phyloP scores from a whole-genome alignment of 2,888 invertebrate species.

The Apocheima hispidaria region DNA sequence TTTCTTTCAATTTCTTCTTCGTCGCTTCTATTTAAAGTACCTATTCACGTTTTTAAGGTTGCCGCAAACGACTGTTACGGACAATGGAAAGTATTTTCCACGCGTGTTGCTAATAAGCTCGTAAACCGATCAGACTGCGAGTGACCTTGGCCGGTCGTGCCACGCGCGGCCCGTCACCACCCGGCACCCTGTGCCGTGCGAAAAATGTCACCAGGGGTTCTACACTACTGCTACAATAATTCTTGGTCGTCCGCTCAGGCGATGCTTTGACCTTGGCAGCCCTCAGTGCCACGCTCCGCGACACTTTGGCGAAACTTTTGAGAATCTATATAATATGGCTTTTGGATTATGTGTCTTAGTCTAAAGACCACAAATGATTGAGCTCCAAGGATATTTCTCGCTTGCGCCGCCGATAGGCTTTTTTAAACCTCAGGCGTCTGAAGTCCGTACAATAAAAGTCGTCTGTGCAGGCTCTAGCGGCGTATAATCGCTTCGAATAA shows the following conservation, averaged over 20 bases:
- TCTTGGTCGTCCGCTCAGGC: slow-evolving; percentile 5
- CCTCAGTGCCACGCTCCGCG: slow-evolving; percentile 61
- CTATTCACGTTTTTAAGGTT: neutral
- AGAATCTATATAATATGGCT: neutral
- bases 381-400: too few relatives aligned
- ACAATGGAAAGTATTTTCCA: slow-evolving; percentile 12
- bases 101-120: slow-evolving; percentile 15
- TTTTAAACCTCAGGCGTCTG: too few relatives aligned
- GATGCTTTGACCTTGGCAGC: slow-evolving; percentile 37
- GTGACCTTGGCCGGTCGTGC: slow-evolving; percentile 48
- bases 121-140: slow-evolving; percentile 19
- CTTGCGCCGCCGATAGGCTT: too few relatives aligned
- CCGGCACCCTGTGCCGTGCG: slow-evolving; percentile 48
- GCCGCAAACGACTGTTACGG: neutral
- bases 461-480: too few relatives aligned
- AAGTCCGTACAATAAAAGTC: too few relatives aligned
- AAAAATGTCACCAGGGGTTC: slow-evolving; percentile 51
- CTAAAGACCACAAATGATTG: too few relatives aligned
- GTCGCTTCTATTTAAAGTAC: neutral
- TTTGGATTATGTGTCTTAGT: too few relatives aligned
- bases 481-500: too few relatives aligned
- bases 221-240: neutral
- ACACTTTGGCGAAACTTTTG: slow-evolving; percentile 20
- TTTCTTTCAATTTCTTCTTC: neutral
- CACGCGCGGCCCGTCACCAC: slow-evolving; percentile 67